phyloP scores from a whole-genome alignment of 2,113 vertebrate species.

The Oryctolagus cuniculus region mOryCun1.1 NC_091441.1:79261501-79262000 shows the following conservation, averaged over 20 bases:
- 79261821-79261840: background rate
- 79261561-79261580: slow-evolving; percentile 64
- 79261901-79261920: too few species aligned
- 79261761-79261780: background rate
- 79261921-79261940: too few species aligned
- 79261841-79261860: too few species aligned
- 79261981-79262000: too few species aligned
- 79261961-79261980: too few species aligned
- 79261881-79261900: too few species aligned
- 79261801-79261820: background rate
- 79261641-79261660: slow-evolving; percentile 2
- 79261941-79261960: too few species aligned
- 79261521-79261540: slow-evolving; percentile 73
- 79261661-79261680: background rate
- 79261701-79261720: slow-evolving; percentile 5
- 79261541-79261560: slow-evolving; percentile 70
- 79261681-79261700: background rate
- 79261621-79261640: background rate
- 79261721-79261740: background rate
- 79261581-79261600: slow-evolving; percentile 52
- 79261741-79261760: background rate
- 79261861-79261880: too few species aligned
- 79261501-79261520: slow-evolving; percentile 81
- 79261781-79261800: background rate
- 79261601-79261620: background rate